Evolutionary conservation across 37 sponge, comb jelly and placozoan genomes (phyloP).

Genomic region (Halichondria panicea): DNA sequence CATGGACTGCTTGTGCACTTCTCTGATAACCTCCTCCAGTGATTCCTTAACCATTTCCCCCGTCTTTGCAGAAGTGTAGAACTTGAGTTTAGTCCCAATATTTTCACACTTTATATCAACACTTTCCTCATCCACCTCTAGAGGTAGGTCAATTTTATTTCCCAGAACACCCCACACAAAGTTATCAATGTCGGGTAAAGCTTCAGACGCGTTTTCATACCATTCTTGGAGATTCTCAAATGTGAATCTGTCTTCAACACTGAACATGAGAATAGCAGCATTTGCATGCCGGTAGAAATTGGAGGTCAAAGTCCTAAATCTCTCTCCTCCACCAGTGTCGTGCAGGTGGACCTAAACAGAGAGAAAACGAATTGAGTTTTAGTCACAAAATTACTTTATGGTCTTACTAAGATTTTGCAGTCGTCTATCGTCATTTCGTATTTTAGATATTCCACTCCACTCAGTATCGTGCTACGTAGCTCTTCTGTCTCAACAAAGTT

Average conservation of each 20-base stretch:
- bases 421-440: conserved; percentile 15
- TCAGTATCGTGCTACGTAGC: conserved; percentile 1
- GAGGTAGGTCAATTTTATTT: conserved; percentile 63
- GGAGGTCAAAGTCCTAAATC: conserved; percentile 70
- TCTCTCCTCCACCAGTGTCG: conserved; percentile 82
- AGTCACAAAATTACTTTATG: neutral
- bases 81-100: conserved; percentile 27
- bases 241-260: conserved; percentile 58
- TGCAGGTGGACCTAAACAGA: conserved; percentile 40
- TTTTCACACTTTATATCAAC: conserved; percentile 8
- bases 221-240: conserved; percentile 62
- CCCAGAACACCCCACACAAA: conserved; percentile 64
- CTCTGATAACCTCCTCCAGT: conserved; percentile 38
- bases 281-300: conserved; percentile 67
- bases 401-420: conserved; percentile 13
- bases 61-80: conserved; percentile 72
- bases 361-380: neutral
- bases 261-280: conserved; percentile 73
- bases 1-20: too few species aligned
- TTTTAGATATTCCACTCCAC: conserved; percentile 35
- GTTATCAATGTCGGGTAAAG: conserved; percentile 10
- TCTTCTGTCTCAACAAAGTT: conserved; percentile 40
- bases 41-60: conserved; percentile 58
- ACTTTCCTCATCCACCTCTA: conserved; percentile 37
- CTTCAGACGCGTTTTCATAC: conserved; percentile 44